phyloP scores from a whole-genome alignment of 2,797 vertebrate species.

The Mico argentatus region DNA sequence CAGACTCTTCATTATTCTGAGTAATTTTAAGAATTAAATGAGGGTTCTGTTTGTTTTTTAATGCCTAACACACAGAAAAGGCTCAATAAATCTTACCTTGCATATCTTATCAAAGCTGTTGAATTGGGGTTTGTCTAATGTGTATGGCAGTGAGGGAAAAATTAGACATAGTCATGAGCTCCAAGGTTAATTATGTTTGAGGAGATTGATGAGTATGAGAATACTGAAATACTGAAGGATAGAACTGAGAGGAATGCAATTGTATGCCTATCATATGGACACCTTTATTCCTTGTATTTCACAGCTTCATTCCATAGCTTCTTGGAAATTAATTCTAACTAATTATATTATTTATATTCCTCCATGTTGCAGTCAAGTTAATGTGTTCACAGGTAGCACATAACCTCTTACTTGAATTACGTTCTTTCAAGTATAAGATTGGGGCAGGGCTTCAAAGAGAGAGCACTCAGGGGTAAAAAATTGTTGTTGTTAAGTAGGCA shows the following conservation, averaged over 20 bases:
- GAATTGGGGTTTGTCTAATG: neutral
- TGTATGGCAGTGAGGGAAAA: neutral
- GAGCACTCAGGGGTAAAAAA: neutral
- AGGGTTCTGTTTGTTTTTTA: neutral
- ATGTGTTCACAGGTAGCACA: neutral
- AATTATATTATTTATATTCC: neutral
- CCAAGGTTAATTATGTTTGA: neutral
- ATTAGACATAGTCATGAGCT: neutral
- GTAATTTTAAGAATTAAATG: neutral
- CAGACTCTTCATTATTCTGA: neutral
- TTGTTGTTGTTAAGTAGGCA: too few species aligned
- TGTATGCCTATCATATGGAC: neutral
- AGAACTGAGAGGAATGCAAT: neutral
- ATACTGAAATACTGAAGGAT: neutral
- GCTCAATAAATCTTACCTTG: neutral
- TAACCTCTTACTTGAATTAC: conserved; percentile 23
- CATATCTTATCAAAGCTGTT: neutral
- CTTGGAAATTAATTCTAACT: neutral
- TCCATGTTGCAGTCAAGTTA: neutral
- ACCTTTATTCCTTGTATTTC: neutral
- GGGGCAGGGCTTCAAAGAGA: neutral
- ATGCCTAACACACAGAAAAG: neutral
- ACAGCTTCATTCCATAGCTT: neutral
- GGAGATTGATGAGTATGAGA: neutral
- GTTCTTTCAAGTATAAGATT: neutral